These are phyloP conservation scores for Diceros bicornis DNA, from an alignment of 2,797 vertebrate genomes.

Conservation along the genomic window DNA sequence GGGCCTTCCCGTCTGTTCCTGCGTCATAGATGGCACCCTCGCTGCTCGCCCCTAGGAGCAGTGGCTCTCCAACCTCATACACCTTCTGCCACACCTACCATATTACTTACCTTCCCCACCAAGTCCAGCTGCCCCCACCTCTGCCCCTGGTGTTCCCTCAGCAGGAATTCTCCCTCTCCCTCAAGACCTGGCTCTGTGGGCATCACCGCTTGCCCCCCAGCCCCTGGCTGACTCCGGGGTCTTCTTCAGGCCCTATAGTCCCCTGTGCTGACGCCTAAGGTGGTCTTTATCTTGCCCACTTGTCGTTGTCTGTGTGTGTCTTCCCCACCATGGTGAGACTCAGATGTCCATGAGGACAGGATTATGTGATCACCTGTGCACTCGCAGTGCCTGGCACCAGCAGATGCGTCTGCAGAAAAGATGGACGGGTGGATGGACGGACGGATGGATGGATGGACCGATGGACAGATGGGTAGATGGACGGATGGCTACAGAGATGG, in stretches of 20 bases:
- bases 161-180: not conserved
- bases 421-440: too few species aligned
- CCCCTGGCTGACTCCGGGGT: not conserved
- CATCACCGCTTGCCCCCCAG: not conserved
- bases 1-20: not conserved
- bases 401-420: not conserved
- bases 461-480: too few species aligned
- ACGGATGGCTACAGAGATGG: too few species aligned
- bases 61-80: not conserved
- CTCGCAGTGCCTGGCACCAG: not conserved
- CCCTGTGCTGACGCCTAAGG: not conserved
- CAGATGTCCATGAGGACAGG: too few species aligned
- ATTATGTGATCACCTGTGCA: not conserved
- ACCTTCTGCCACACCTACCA: not conserved
- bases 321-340: not conserved
- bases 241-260: not conserved
- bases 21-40: accelerated
- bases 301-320: not conserved
- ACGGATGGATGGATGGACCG: too few species aligned
- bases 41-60: not conserved
- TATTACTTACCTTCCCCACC: not conserved
- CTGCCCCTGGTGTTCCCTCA: not conserved
- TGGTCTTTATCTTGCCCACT: not conserved
- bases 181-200: not conserved
- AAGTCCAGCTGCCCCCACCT: not conserved